Percentiles rank a stretch among this genome's conserved stretches.
Conservation (phyloP, 2,113 vertebrate species). For the Grantiella picta region DNA sequence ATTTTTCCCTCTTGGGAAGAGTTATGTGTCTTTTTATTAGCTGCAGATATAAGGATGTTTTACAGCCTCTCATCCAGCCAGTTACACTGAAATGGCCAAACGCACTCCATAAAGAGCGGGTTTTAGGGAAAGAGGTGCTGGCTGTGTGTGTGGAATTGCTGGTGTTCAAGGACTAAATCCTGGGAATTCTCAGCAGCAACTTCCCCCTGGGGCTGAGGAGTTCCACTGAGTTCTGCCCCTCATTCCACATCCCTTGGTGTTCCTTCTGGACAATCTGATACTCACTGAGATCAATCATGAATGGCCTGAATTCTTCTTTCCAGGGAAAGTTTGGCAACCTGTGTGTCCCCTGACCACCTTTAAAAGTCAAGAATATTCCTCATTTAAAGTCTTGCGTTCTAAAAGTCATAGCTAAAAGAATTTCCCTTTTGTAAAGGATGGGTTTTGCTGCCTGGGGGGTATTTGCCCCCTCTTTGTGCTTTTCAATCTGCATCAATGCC, state of each 20-base stretch:
- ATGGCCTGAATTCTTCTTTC: accelerated
- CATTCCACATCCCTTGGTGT: accelerated
- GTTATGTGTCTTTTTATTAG: not conserved
- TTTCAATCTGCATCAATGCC: accelerated
- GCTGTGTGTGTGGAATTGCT: accelerated
- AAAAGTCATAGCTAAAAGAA: accelerated
- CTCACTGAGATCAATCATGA: accelerated
- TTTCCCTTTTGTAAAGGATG: accelerated
- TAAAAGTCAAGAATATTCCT: not conserved
- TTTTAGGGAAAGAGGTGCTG: accelerated
- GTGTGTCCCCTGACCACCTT: accelerated
- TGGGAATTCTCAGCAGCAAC: not conserved
- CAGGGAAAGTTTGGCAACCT: accelerated
- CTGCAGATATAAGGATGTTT: not conserved
- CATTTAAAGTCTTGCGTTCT: too few relatives aligned
- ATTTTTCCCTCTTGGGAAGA: not conserved
- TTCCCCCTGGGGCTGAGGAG: not conserved
- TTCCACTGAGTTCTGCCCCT: not conserved
- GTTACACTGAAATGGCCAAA: accelerated
- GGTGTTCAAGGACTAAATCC: accelerated
- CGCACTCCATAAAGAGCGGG: accelerated
- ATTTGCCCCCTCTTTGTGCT: not conserved
- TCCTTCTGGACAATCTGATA: accelerated
- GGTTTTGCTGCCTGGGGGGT: accelerated
- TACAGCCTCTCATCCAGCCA: not conserved